Base-by-base conservation (phyloP, 2,888 invertebrate species). In the Drosophila nigritarsus region DNA sequence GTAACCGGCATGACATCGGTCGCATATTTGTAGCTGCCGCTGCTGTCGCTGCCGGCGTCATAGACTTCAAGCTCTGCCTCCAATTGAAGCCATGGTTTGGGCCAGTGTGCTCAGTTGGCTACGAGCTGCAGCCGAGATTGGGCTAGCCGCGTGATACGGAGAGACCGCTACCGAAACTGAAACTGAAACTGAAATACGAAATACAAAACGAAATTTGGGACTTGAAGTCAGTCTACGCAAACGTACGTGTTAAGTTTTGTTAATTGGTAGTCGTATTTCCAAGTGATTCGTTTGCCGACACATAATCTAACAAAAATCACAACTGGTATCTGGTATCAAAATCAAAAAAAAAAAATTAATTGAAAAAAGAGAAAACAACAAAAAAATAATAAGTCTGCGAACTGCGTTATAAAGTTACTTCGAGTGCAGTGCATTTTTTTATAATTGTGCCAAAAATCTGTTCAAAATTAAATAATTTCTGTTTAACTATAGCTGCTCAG, bases 61-160 rank as follows among this genome's bases (percentile, higher is more conserved):
- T 73, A 66, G 74, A 64, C 56, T 15, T 58, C 3, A 68, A 45
- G 55, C 69, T 61, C 48, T 38, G 73, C n/a, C 58, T 54, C 49
- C 49, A 63, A 54, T 48, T 70, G 56, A 59, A 66, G 71, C 73
- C 74, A 72, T 75, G 76, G 61, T 78, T 66, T 67, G 49, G 49
- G 58, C 61, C 64, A 56, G 30, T 60, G 58, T 70, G 75, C 85
- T 87, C 88, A 87, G 87, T 87, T 87, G 78, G 80, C 82, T 82
- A 74, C 58, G 78, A 85, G 84, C 87, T 84, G 84, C 87, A 82
- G 87, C 83, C 86, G 84, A 73, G 83, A 78, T 81, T 87, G 84
- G 84, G 81, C 82, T 62, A 85, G 76, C 77, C 84, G 87, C 82
- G 83, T 73, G 67, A 73, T 80, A 80, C 87, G 79, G 55, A 77